phyloP scores from a whole-genome alignment of 2,888 invertebrate species.

The Crossocerus cetratus region DNA sequence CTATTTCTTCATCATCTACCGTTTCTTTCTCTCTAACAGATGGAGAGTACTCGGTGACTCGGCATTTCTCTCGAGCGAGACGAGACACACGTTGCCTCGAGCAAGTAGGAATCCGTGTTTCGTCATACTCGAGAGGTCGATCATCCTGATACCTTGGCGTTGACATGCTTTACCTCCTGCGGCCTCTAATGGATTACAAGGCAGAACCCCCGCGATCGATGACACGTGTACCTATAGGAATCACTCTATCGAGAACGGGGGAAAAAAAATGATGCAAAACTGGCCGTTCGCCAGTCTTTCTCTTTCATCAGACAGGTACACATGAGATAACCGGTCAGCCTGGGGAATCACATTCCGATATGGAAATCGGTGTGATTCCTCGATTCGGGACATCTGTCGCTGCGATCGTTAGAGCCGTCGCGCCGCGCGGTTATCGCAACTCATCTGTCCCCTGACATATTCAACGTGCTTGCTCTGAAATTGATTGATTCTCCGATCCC shows the following conservation, averaged over 20 bases:
- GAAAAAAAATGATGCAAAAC: conserved; percentile 47
- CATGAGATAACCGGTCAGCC: conserved; percentile 30
- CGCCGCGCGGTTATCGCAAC: no score
- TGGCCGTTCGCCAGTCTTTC: background rate
- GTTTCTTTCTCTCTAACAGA: background rate
- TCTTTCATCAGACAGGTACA: conserved; percentile 44
- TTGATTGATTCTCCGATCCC: no score
- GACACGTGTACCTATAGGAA: conserved; percentile 9
- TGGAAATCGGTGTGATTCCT: conserved; percentile 21
- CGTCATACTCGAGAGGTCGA: conserved; percentile 24
- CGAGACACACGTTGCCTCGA: background rate
- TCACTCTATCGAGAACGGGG: background rate
- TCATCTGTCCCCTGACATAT: background rate
- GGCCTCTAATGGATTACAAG: background rate
- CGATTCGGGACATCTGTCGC: conserved; percentile 25
- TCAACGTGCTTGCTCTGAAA: no score
- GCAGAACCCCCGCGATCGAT: conserved; percentile 17
- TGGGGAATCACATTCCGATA: conserved; percentile 5
- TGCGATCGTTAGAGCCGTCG: background rate
- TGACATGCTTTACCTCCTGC: background rate
- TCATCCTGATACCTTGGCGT: background rate
- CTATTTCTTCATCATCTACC: background rate
- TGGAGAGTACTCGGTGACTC: background rate
- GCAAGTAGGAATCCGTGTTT: conserved; percentile 16
- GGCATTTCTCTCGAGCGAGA: background rate